A percentile compares a stretch with the other conserved stretches of the same genome.
Evolutionary conservation across 1,140 invertebrate genomes (phyloP).

Genomic region (Dendrolimus punctatus): DNA sequence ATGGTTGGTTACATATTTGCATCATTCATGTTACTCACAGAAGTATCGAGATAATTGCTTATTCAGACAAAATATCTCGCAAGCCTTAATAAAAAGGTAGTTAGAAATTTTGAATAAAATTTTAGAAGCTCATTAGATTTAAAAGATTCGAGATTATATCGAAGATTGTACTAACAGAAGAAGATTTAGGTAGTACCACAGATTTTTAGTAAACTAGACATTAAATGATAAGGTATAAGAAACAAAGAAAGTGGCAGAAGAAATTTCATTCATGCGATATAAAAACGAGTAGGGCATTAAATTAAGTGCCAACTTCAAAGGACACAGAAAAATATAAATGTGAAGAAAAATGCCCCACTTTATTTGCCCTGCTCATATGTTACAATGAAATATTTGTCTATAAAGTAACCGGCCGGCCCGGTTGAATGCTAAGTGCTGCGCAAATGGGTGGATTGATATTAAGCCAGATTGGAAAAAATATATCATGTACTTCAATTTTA

Average conservation of each 20-base stretch:
- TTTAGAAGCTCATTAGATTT: no score
- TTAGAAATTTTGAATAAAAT: no score
- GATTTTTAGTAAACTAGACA: no score
- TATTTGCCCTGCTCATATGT: conserved; percentile 31
- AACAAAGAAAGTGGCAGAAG: not conserved
- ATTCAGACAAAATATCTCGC: no score
- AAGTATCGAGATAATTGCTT: no score
- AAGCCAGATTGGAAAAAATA: conserved; percentile 12
- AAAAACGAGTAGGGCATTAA: conserved; percentile 18
- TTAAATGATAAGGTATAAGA: no score
- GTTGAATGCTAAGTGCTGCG: conserved; percentile 32
- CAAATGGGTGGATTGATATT: conserved; percentile 17
- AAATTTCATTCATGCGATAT: not conserved
- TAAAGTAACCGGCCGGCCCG: conserved; percentile 27
- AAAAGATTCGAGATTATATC: no score
- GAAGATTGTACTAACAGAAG: no score
- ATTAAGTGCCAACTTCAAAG: conserved; percentile 20
- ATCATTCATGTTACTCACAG: no score
- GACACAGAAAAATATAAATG: conserved; percentile 26
- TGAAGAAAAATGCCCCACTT: conserved; percentile 22
- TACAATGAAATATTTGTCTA: conserved; percentile 36
- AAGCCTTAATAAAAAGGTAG: no score
- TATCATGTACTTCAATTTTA: conserved; percentile 1
- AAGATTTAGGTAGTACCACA: no score
- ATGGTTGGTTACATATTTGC: no score